Conservation (phyloP, 2,888 invertebrate species). For the Leptinotarsa haldemani region DNA sequence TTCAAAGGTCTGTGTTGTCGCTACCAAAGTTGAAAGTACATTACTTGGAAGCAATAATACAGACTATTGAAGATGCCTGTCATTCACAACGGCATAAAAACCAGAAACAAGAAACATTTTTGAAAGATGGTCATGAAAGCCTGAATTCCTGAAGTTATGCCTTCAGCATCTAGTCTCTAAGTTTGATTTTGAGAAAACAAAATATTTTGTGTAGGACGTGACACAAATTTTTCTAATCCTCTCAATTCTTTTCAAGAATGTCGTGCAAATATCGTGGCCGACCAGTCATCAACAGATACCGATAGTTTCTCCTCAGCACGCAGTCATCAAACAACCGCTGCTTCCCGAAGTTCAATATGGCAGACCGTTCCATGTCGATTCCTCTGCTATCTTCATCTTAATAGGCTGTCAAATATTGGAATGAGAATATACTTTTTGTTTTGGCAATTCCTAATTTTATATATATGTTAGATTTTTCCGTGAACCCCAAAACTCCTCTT, state of each 20-base stretch:
- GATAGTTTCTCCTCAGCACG: conserved; percentile 76
- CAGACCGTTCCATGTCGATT: conserved; percentile 81
- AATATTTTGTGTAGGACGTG: conserved; percentile 16
- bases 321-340: conserved; percentile 72
- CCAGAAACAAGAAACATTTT: conserved; percentile 48
- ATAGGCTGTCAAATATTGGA: too few species aligned
- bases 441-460: too few species aligned
- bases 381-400: conserved; percentile 69
- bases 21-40: too few species aligned
- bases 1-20: too few species aligned
- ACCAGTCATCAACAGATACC: conserved; percentile 82
- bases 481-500: too few species aligned
- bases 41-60: too few species aligned
- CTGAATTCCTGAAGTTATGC: conserved; percentile 62
- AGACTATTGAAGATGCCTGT: conserved; percentile 51
- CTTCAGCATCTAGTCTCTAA: too few species aligned
- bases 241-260: conserved; percentile 63
- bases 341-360: conserved; percentile 77
- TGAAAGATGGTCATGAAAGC: too few species aligned
- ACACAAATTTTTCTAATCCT: conserved; percentile 61
- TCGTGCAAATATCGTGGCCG: conserved; percentile 79
- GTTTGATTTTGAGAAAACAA: too few species aligned
- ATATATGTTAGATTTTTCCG: too few species aligned
- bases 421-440: too few species aligned
- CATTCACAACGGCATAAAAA: too few species aligned